phyloP scores from a whole-genome alignment of 2,113 vertebrate genomes.

The Ranitomeya variabilis region DNA sequence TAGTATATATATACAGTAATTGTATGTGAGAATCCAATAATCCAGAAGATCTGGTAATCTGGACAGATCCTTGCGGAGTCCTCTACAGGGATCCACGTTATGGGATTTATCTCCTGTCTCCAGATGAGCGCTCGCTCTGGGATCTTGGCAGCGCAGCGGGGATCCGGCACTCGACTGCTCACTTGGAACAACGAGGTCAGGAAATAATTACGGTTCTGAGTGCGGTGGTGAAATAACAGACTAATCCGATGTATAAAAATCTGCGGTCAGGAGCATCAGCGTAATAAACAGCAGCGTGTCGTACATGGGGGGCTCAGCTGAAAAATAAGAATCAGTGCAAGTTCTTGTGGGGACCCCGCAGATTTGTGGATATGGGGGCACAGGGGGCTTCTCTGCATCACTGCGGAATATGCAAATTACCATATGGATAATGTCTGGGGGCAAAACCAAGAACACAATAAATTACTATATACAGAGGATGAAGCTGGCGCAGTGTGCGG shows the following conservation, averaged over 20 bases:
- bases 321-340: neutral
- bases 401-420: neutral
- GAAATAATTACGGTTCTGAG: conserved; percentile 35
- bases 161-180: conserved; percentile 9
- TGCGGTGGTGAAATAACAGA: conserved; percentile 27
- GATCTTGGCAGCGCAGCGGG: conserved; percentile 16
- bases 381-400: neutral
- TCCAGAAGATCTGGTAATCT: neutral
- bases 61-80: neutral
- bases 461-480: neutral
- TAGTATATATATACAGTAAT: neutral
- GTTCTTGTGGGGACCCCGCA: neutral
- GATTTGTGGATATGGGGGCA: neutral
- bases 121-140: neutral
- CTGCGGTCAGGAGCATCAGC: conserved; percentile 1
- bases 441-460: neutral
- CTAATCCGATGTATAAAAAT: conserved; percentile 18
- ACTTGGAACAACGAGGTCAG: conserved; percentile 1
- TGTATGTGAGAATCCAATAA: neutral
- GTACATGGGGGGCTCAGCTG: neutral
- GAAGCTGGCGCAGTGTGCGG: neutral
- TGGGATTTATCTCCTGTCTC: conserved; percentile 7
- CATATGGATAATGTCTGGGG: neutral
- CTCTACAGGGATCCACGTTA: neutral
- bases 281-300: neutral